Evolutionary conservation across 2,797 vertebrate species (phyloP).

Genomic region (Enteromius trimaculatus): DNA sequence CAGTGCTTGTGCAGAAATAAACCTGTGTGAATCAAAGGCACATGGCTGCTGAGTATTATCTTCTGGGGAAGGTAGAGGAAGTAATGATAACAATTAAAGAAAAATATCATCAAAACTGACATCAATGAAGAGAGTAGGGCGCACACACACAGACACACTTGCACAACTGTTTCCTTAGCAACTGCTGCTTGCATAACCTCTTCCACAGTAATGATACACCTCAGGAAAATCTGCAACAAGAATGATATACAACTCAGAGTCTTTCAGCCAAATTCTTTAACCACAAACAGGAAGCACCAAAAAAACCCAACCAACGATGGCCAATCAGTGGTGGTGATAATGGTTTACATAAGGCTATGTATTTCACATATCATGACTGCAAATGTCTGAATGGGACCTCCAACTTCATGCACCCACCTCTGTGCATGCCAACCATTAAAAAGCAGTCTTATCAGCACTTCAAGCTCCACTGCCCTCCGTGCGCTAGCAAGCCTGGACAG

Average conservation of each 20-base stretch:
- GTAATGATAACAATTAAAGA: constrained; percentile 46
- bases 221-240: constrained; percentile 13
- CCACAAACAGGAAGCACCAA: background rate
- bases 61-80: constrained; percentile 4
- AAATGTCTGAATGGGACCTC: background rate
- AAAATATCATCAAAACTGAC: constrained; percentile 34
- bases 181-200: constrained; percentile 23
- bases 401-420: background rate
- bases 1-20: constrained; percentile 10
- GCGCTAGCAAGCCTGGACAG: constrained; percentile 9
- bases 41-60: background rate
- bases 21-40: constrained; percentile 1
- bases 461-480: constrained; percentile 37
- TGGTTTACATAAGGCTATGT: background rate
- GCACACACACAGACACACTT: background rate
- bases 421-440: constrained; percentile 26
- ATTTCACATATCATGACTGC: background rate
- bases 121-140: background rate
- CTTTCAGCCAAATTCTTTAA: background rate
- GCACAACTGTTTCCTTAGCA: constrained; percentile 41
- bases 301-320: background rate
- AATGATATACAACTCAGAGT: background rate
- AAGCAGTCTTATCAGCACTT: constrained; percentile 39
- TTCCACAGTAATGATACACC: constrained; percentile 6
- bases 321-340: background rate